Evolutionary conservation across 2,113 vertebrate genomes (phyloP).

Genomic region (Sander vitreus): DNA sequence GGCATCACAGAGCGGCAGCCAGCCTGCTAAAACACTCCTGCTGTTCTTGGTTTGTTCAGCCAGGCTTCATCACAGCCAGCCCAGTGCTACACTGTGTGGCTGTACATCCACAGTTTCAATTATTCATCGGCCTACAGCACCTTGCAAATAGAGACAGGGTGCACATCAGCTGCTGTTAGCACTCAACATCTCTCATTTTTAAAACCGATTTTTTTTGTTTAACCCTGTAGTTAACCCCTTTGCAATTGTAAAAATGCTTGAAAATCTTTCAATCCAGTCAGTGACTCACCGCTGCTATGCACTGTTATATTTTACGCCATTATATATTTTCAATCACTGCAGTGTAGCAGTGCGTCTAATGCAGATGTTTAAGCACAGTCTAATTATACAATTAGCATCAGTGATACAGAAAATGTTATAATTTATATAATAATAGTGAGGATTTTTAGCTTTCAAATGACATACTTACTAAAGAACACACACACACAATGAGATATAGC

Average conservation of each 20-base stretch:
- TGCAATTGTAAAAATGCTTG: neutral
- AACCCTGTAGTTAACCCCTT: slow-evolving; percentile 4
- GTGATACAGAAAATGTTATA: neutral
- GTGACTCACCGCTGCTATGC: neutral
- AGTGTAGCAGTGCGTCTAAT: neutral
- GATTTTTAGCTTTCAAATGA: neutral
- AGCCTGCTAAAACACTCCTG: slow-evolving; percentile 73
- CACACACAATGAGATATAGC: neutral
- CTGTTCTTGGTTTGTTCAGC: slow-evolving; percentile 73
- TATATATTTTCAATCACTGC: neutral
- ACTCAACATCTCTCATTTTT: slow-evolving; percentile 17
- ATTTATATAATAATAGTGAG: neutral
- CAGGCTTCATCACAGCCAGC: slow-evolving; percentile 67
- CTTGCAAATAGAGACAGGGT: slow-evolving; percentile 44
- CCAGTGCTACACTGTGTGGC: slow-evolving; percentile 59
- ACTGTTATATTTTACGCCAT: neutral
- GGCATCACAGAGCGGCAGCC: slow-evolving; percentile 70
- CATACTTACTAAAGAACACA: neutral
- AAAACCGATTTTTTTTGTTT: neutral
- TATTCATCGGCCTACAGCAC: slow-evolving; percentile 64
- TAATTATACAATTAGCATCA: neutral
- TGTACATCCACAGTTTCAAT: slow-evolving; percentile 71
- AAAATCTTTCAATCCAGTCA: slow-evolving; percentile 1
- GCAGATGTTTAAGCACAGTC: neutral
- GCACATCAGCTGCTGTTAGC: slow-evolving; percentile 41